Base-by-base conservation (phyloP, 2,888 invertebrate species). In the Eucera pruinosa region DNA sequence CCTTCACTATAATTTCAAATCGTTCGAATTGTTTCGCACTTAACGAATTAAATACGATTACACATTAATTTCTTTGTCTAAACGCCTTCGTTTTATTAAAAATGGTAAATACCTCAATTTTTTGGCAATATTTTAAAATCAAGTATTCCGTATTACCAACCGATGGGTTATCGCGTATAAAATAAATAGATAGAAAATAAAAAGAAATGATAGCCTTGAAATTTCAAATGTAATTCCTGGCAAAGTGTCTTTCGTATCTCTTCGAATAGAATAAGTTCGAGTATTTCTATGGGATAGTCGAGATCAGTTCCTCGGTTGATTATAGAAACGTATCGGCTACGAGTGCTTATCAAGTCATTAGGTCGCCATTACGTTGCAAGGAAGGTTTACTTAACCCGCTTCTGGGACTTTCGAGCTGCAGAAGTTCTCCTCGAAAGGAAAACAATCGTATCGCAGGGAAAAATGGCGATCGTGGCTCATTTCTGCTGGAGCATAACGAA, bases 291-390 rank as follows among this genome's bases (percentile, higher is more conserved):
- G n/a, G n/a, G 69, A 80, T 73, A 68, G 69, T 55, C 54, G 66
- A 15, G 48, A 48, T 41, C 62, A 55, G 18, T 11, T 47, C 67
- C 67, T 62, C 45, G 57, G 60, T 64, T 67, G 69, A 72, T 78
- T 78, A 70, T 65, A 66, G 77, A 79, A 67, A 67, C 65, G 68
- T 47, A 33, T 54, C 25, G 45, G 23, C 73, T 45, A 27, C 71
- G 75, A 83, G 83, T 86, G 86, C 85, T 87, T 87, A 88, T 88
- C 86, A 82, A 86, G 87, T 86, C 83, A 87, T 88, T 88, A 87
- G 73, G 68, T 81, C 81, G 79, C 83, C 75, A 82, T 82, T 87
- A 86, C 73, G 69, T 72, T 70, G 43, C 41, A 52, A 9, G 62
- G 48, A 80, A 82, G 79, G 82, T 88, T 88, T 87, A 82, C 83